Base-by-base conservation (phyloP, 2,113 vertebrate genomes). In the Scartelaos histophorus region DNA sequence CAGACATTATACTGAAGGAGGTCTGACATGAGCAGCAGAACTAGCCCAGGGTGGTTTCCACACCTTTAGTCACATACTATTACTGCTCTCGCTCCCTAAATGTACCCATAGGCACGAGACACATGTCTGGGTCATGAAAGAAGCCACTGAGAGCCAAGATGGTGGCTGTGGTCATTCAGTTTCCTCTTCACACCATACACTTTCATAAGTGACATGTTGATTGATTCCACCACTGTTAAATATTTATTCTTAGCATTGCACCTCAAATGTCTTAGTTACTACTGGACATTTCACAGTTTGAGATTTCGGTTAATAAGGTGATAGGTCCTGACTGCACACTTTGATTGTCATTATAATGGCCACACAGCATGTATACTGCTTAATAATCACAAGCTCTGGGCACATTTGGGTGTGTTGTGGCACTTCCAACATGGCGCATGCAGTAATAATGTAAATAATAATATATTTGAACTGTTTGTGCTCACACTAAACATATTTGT, bases 31-130 rank as follows among this genome's bases (percentile, higher is more conserved):
- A 79, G 85, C 85, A 71, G 85, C 81, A 78, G 88, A 78, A 76
- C 78, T 71, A 82, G 70, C 90, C 86, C 12, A 34, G 69, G 91
- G 90, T 85, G 5, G 24, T 87, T 89, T 92, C 88, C 79, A 85
- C 91, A 92, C 89, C 88, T 91, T 88, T 82, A 91, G 88, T 92
- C 91, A 88, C 85, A 92, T 84, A 83, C 87, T 83, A 90, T 90
- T 91, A 91, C 85, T 87, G 87, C 90, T 92, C 83, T 87, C 91
- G 77, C 89, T 71, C 83, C 25, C 81, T 90, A 87, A 91, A 91
- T 77, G 79, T 74, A 76, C 85, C 88, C 85, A 80, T 74, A 21
- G 90, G 90, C 87, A 78, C 11, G 17, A 35, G 51, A 58, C 2
- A 66, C 64, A 81, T 82, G 86, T 89, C 87, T 88, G 82, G 89